These are phyloP conservation scores for Chionoecetes opilio DNA, from an alignment of 1,140 invertebrate genomes.

Conservation along the genomic window DNA sequence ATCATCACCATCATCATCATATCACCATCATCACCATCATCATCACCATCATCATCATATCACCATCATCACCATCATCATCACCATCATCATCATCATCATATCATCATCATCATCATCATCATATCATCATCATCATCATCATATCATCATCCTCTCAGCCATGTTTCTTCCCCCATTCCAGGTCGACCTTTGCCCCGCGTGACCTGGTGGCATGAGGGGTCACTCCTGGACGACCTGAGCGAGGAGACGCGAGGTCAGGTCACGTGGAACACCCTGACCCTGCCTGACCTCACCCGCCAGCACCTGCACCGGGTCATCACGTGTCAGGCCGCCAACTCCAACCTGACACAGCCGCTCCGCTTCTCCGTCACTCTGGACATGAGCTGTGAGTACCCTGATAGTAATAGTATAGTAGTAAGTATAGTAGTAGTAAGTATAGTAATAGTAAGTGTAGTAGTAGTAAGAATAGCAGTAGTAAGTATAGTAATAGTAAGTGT, in stretches of 20 bases:
- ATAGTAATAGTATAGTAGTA: too few relatives aligned
- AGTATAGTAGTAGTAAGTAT: too few relatives aligned
- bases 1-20: too few relatives aligned
- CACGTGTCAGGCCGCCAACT: slow-evolving; percentile 44
- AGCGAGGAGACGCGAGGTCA: slow-evolving; percentile 41
- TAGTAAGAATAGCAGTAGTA: too few relatives aligned
- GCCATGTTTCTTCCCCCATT: background rate
- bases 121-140: too few relatives aligned
- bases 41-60: too few relatives aligned
- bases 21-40: too few relatives aligned
- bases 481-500: too few relatives aligned
- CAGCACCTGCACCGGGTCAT: slow-evolving; percentile 56
- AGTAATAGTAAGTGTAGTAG: too few relatives aligned
- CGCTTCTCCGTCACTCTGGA: slow-evolving; percentile 55
- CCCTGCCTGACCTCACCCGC: slow-evolving; percentile 46
- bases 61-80: too few relatives aligned
- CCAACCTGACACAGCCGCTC: slow-evolving; percentile 51
- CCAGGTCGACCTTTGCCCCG: slow-evolving; percentile 16
- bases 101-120: too few relatives aligned
- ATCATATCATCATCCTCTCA: background rate
- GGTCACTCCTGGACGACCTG: slow-evolving; percentile 53
- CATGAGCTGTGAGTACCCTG: slow-evolving; percentile 66
- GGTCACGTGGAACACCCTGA: slow-evolving; percentile 55
- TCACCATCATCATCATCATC: too few relatives aligned
- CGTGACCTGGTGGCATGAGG: slow-evolving; percentile 56